Conservation (phyloP, 1,140 invertebrate species). For the Epicauta chinensis region DNA sequence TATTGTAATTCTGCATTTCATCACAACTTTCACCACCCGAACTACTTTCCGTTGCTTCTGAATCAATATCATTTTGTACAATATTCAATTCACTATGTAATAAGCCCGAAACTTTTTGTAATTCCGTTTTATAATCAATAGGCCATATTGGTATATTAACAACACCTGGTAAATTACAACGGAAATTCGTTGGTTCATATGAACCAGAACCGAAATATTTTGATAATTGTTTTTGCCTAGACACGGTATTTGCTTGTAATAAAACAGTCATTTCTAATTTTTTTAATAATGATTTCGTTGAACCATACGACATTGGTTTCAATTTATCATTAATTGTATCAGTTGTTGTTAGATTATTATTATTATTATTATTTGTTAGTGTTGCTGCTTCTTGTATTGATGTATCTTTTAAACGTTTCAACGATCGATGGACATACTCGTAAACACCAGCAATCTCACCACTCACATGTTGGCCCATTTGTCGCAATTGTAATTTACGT, state of each 20-base stretch:
- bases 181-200: conserved; percentile 43
- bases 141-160: conserved; percentile 47
- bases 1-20: conserved; percentile 75
- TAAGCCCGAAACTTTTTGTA: conserved; percentile 61
- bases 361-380: conserved; percentile 5
- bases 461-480: conserved; percentile 65
- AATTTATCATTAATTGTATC: conserved; percentile 18
- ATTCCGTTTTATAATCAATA: conserved; percentile 45
- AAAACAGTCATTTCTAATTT: conserved; percentile 46
- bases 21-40: conserved; percentile 91
- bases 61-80: conserved; percentile 72
- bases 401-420: conserved; percentile 36
- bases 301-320: conserved; percentile 45
- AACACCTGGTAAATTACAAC: conserved; percentile 42
- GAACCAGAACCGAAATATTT: conserved; percentile 60
- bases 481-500: conserved; percentile 64
- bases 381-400: conserved; percentile 11
- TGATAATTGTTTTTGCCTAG: conserved; percentile 31
- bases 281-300: conserved; percentile 50
- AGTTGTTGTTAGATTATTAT: background rate
- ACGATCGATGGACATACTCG: conserved; percentile 57
- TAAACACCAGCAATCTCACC: conserved; percentile 68
- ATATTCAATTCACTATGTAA: conserved; percentile 63
- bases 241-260: conserved; percentile 37
- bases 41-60: conserved; percentile 88